Base-by-base conservation (phyloP, 2,888 invertebrate genomes). In the Neoscelio sp. region DNA sequence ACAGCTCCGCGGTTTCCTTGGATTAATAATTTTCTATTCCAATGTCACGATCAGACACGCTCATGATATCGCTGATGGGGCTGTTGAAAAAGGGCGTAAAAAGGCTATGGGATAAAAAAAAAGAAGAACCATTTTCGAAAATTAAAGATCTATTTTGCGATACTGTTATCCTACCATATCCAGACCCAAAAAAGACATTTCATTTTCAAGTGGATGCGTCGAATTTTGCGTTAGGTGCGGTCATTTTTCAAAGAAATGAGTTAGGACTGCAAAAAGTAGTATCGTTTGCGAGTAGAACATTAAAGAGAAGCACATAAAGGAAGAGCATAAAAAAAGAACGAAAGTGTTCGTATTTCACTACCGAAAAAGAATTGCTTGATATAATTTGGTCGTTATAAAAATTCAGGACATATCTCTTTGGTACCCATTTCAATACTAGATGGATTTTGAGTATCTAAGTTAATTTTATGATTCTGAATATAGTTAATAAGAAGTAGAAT, bases 241-340 rank as follows among this genome's bases (percentile, higher is more conserved):
- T n/a, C n/a, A n/a, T n/a, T n/a, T n/a, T n/a, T n/a, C n/a, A n/a
- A n/a, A n/a, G n/a, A n/a, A n/a, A n/a, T n/a, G n/a, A n/a, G n/a
- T n/a, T n/a, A n/a, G 50, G 17, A 0, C 60, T 62, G 17, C 35
- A 76, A 2, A 23, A 52, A 8, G 78, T 83, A 0, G 75, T n/a
- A n/a, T n/a, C n/a, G n/a, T 85, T 85, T 52, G 80, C 76, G 4
- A 86, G 85, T 42, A 64, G 81, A 12, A 74, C 78, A 0, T 4
- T 81, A 7, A 73, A 73, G 13, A 64, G 65, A 0, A 50, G 58
- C 0, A 75, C n/a, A n/a, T n/a, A n/a, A n/a, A n/a, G n/a, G n/a
- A n/a, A n/a, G n/a, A n/a, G n/a, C n/a, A n/a, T n/a, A n/a, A n/a
- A n/a, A n/a, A n/a, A n/a, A n/a, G n/a, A n/a, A n/a, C n/a, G n/a